phyloP scores from a whole-genome alignment of 2,113 vertebrate species.

The Echinops telfairi region DNA sequence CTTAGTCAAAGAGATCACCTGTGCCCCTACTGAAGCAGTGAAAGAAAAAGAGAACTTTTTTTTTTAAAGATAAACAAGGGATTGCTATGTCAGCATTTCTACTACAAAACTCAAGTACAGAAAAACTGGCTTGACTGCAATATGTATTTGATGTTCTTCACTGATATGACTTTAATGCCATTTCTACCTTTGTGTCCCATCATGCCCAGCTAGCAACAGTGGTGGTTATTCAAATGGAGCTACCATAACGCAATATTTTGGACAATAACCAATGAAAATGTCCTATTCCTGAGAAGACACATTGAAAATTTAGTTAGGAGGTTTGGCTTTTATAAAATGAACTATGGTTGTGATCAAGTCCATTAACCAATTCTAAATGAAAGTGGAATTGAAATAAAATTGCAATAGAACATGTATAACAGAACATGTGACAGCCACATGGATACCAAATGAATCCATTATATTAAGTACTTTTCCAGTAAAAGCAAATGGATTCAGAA shows the following conservation, averaged over 20 bases:
- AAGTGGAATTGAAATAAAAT: constrained; percentile 85
- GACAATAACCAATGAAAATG: constrained; percentile 52
- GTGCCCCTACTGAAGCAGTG: neutral
- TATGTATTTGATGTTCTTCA: neutral
- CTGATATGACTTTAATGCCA: neutral
- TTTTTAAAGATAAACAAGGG: neutral
- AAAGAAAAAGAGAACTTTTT: neutral
- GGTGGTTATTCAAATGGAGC: neutral
- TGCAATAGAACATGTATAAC: constrained; percentile 81
- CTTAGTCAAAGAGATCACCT: neutral
- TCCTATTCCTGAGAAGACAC: constrained; percentile 9
- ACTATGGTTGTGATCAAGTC: constrained; percentile 80
- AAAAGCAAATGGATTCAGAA: constrained; percentile 86
- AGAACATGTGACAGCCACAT: constrained; percentile 84
- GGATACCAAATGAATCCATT: constrained; percentile 86
- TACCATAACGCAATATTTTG: constrained; percentile 14
- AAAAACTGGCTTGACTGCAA: neutral
- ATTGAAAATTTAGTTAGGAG: constrained; percentile 77
- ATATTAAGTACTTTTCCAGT: constrained; percentile 86
- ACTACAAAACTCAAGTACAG: neutral
- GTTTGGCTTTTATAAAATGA: constrained; percentile 80
- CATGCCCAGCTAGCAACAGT: neutral
- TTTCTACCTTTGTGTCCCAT: neutral
- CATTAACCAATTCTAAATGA: constrained; percentile 87
- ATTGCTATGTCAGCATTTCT: neutral